Conservation (phyloP, 1,140 invertebrate species). For the Eriocheir sinensis region DNA sequence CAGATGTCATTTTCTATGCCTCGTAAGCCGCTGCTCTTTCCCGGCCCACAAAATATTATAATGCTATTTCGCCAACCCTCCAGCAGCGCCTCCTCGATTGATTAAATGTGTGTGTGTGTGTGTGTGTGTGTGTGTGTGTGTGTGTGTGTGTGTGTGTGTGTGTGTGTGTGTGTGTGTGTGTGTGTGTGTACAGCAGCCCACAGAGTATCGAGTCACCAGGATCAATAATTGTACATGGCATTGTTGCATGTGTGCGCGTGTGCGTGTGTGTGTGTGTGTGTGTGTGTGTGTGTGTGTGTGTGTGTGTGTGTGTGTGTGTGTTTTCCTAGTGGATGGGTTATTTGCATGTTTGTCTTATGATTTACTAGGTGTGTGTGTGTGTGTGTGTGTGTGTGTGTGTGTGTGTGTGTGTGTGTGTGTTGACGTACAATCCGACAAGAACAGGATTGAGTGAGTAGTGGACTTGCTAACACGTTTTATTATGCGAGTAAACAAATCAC, state of each 20-base stretch:
- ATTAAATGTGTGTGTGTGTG: constrained; percentile 29
- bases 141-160: constrained; percentile 40
- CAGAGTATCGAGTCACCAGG: background rate
- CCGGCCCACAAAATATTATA: constrained; percentile 35
- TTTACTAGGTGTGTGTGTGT: background rate
- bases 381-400: background rate
- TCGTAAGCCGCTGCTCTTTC: constrained; percentile 32
- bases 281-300: constrained; percentile 38
- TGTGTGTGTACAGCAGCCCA: background rate
- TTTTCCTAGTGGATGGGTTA: background rate
- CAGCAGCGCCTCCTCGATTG: constrained; percentile 40
- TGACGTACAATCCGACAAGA: too few species aligned
- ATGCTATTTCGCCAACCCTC: constrained; percentile 35
- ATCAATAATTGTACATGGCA: background rate
- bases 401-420: too few species aligned
- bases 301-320: constrained; percentile 46
- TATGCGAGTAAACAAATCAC: background rate
- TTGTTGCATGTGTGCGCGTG: background rate
- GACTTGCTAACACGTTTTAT: background rate
- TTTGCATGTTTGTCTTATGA: constrained; percentile 25
- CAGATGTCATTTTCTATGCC: constrained; percentile 50
- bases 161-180: constrained; percentile 38
- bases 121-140: constrained; percentile 18
- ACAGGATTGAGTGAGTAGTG: background rate
- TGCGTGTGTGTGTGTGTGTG: constrained; percentile 15